These are phyloP conservation scores for Microtus richardsoni DNA, from an alignment of 2,113 vertebrate species.

Conservation along the genomic window DNA sequence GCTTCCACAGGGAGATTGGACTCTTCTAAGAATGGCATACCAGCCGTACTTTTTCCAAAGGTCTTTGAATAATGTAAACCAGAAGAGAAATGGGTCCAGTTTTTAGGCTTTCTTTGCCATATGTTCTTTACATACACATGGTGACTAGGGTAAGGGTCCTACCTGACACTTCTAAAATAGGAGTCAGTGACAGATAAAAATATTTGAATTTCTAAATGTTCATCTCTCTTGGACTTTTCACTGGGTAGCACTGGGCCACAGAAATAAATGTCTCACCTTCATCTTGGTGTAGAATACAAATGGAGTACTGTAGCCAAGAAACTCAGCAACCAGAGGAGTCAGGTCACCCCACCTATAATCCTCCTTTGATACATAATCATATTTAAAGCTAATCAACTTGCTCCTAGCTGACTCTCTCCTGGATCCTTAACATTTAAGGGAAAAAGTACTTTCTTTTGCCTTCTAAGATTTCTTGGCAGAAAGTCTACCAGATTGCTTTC, in stretches of 20 bases:
- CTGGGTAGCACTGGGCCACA: constrained; percentile 17
- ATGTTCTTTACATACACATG: constrained; percentile 11
- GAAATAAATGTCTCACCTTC: constrained; percentile 64
- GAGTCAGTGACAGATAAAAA: constrained; percentile 23
- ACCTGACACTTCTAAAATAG: constrained; percentile 53
- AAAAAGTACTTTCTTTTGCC: constrained; percentile 69
- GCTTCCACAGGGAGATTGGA: constrained; percentile 48
- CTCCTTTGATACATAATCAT: constrained; percentile 44
- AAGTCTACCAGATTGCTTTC: constrained; percentile 72
- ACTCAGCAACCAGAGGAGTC: background rate
- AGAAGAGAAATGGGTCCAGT: constrained; percentile 56
- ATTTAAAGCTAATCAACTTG: constrained; percentile 52
- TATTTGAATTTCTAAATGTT: constrained; percentile 42
- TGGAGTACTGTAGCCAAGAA: constrained; percentile 12
- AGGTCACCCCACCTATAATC: background rate
- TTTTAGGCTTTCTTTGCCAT: constrained; percentile 31
- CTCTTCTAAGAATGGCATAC: constrained; percentile 50
- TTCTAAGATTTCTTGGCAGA: constrained; percentile 75
- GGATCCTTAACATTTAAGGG: constrained; percentile 69
- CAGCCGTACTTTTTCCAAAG: constrained; percentile 8
- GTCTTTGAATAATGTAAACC: background rate
- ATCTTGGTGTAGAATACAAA: constrained; percentile 58
- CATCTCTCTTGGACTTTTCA: constrained; percentile 62
- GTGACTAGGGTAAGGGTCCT: constrained; percentile 1
- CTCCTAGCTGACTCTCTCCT: constrained; percentile 66